Percentiles rank a stretch among this genome's conserved stretches.
phyloP scores from a whole-genome alignment of 92 coral and sea anemone species.

The Paramuricea clavata region DNA sequence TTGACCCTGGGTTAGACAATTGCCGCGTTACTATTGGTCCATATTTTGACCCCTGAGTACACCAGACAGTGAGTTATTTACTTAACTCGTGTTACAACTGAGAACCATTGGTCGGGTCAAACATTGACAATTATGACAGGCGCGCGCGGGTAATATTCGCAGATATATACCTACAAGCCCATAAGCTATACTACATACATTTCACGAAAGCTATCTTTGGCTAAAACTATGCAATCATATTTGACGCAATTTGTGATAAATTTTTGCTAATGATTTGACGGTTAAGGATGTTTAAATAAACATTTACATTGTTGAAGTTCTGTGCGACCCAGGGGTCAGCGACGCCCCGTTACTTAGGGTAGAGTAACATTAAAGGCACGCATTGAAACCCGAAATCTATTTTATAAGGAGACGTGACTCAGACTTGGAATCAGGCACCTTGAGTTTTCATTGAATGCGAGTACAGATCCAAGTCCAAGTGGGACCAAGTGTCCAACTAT shows the following conservation, averaged over 20 bases:
- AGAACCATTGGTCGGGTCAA: not conserved
- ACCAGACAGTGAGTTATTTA: slow-evolving; percentile 36
- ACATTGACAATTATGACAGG: not conserved
- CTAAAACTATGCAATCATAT: not conserved
- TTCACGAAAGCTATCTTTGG: not conserved
- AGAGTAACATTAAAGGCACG: not conserved
- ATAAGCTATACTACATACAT: not conserved
- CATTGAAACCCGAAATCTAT: not conserved
- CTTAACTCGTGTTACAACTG: slow-evolving; percentile 26
- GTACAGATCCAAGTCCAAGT: no score
- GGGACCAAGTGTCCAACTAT: no score
- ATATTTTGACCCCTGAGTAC: not conserved
- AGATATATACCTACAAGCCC: not conserved
- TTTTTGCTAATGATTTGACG: not conserved
- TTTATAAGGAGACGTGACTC: not conserved
- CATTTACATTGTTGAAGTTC: not conserved
- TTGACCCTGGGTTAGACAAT: not conserved
- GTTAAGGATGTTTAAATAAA: not conserved
- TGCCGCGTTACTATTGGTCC: slow-evolving; percentile 1
- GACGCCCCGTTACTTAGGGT: slow-evolving; percentile 2
- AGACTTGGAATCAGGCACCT: not conserved
- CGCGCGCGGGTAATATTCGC: not conserved
- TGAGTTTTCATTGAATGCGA: no score
- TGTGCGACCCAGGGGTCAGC: slow-evolving; percentile 24
- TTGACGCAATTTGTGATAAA: not conserved